Conservation (phyloP, 1,140 invertebrate species). For the Apis mellifera region Amel_HAv3.1 CM009934.2:9895001-9895500, state of each 20-base stretch:
- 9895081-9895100: slow-evolving; percentile 31
- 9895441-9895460: slow-evolving; percentile 59
- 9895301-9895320: slow-evolving; percentile 17
- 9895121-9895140: not conserved
- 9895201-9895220: slow-evolving; percentile 74
- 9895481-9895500: slow-evolving; percentile 62
- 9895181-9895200: slow-evolving; percentile 74
- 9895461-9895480: slow-evolving; percentile 63
- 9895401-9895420: slow-evolving; percentile 17
- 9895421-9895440: slow-evolving; percentile 15
- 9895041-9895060: slow-evolving; percentile 7
- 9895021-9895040: not conserved
- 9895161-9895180: slow-evolving; percentile 76
- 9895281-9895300: slow-evolving; percentile 53
- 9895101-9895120: too few species aligned
- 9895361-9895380: not conserved
- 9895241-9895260: slow-evolving; percentile 69
- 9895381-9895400: slow-evolving; percentile 41
- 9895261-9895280: slow-evolving; percentile 49
- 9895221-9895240: slow-evolving; percentile 75
- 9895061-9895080: slow-evolving; percentile 40
- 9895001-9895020: slow-evolving; percentile 24
- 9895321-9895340: not conserved
- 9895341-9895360: slow-evolving; percentile 11
- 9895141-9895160: slow-evolving; percentile 71